Base-by-base conservation (phyloP, 92 coral and sea anemone species). In the Zoanthus sansibaricus region DNA sequence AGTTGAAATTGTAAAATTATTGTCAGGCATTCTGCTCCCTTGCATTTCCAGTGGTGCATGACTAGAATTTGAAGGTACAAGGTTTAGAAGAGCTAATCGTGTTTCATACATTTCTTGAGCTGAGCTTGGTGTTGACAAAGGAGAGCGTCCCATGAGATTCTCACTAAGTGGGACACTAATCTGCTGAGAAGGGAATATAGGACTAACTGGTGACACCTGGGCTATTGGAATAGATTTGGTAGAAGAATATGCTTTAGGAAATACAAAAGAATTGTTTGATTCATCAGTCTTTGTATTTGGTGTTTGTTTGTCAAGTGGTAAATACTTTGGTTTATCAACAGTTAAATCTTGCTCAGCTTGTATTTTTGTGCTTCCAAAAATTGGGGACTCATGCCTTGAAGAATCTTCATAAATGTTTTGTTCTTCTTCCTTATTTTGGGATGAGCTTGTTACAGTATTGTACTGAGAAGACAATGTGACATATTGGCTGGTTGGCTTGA, bases 101-200 rank as follows among this genome's bases (percentile, higher is more conserved):
- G 96, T 95, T 88, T 97, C 93, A 75, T 97, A 97, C 99, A 97
- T 95, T 82, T 97, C 99, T 54, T 96, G 94, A 37, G 98, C 96
- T 1, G 99, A 87, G 64, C 92, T 97, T 11, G 95, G 85, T 25
- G 90, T 90, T 9, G 94, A 94, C 42, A 96, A 92, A 0, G 96
- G 96, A 13, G 87, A 84, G 48, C 83, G 67, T 62, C 78, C 17
- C 9, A 84, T 79, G 47, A 78, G 52, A 52, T 82, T 87, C 73
- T 90, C 92, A 0, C 90, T 58, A 16, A 86, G 86, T 20, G 78
- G 77, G 15, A 83, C 83, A 79, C 71, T 83, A 6, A 67, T 70
- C 62, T 88, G 91, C 10, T 49, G 67, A 30, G 88, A 20, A 49
- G 87, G 90, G 3, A 76, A 61, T 1, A 90, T 51, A 3, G 93